phyloP scores from a whole-genome alignment of 2,797 vertebrate species.

The Paramormyrops hopkinsi region DNA sequence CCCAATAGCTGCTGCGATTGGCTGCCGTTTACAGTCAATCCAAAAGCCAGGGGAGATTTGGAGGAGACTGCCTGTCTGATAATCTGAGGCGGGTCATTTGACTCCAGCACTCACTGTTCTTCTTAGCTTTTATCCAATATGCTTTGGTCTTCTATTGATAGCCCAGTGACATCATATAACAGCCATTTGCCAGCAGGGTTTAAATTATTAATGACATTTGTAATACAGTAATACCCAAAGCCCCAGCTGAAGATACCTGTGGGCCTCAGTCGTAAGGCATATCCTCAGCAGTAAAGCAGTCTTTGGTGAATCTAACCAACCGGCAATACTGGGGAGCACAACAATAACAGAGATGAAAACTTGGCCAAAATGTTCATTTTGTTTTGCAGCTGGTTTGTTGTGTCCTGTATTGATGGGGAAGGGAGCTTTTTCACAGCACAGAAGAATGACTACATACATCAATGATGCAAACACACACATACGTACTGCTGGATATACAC shows the following conservation, averaged over 20 bases:
- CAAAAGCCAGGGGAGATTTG: background rate
- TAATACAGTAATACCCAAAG: conserved; percentile 33
- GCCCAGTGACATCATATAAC: conserved; percentile 29
- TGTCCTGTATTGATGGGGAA: background rate
- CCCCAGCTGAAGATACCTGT: conserved; percentile 7
- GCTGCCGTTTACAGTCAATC: background rate
- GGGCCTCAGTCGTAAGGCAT: conserved; percentile 1
- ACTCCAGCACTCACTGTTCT: background rate
- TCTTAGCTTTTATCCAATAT: background rate
- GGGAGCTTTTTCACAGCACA: background rate
- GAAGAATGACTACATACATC: background rate
- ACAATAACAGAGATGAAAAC: background rate
- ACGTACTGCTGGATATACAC: background rate
- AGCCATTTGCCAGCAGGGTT: conserved; percentile 32
- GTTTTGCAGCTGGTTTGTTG: background rate
- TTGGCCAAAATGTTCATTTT: background rate
- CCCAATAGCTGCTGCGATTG: background rate
- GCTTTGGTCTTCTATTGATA: conserved; percentile 31
- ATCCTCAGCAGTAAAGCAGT: background rate
- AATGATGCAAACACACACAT: background rate
- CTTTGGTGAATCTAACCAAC: background rate
- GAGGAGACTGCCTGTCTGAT: background rate
- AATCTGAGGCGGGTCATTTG: background rate
- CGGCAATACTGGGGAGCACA: background rate
- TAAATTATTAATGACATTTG: conserved; percentile 42